Conservation (phyloP, 35 echinoderm and acorn worm species). For the Antedon bifida region DNA sequence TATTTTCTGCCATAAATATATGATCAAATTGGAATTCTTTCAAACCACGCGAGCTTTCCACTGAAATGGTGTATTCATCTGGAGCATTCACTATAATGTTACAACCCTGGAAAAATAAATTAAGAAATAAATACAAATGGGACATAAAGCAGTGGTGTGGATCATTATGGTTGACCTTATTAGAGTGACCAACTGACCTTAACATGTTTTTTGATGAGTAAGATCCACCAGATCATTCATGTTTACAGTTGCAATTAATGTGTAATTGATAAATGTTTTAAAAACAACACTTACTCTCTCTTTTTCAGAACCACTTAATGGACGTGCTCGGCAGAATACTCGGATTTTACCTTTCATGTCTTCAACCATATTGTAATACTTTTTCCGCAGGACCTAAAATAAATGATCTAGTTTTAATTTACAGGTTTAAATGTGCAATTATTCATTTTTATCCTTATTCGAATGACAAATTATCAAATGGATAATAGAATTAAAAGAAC, state of each 20-base stretch:
- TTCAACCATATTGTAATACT: slow-evolving; percentile 98
- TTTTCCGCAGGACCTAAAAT: slow-evolving; percentile 79
- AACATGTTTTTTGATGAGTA: no score
- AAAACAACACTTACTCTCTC: slow-evolving; percentile 40
- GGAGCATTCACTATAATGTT: slow-evolving; percentile 66
- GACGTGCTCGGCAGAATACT: slow-evolving; percentile 82
- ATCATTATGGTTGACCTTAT: no score
- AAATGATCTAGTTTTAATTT: background rate
- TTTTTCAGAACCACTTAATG: slow-evolving; percentile 67
- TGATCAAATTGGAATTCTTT: slow-evolving; percentile 99
- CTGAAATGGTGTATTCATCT: slow-evolving; percentile 78
- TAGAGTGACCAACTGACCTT: no score
- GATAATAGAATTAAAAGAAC: no score
- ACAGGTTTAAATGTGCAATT: no score
- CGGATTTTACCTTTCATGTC: slow-evolving; percentile 99
- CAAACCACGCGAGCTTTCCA: slow-evolving; percentile 49
- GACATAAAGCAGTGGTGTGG: no score
- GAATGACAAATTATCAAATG: no score
- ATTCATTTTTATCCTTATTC: no score
- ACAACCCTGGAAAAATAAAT: slow-evolving; percentile 44
- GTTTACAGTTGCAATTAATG: no score
- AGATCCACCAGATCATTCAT: no score
- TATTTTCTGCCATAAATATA: slow-evolving; percentile 62
- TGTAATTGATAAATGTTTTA: background rate
- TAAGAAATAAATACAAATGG: no score